Evolutionary conservation across 2,797 vertebrate genomes (phyloP).

Genomic region (Crax fasciolata): DNA sequence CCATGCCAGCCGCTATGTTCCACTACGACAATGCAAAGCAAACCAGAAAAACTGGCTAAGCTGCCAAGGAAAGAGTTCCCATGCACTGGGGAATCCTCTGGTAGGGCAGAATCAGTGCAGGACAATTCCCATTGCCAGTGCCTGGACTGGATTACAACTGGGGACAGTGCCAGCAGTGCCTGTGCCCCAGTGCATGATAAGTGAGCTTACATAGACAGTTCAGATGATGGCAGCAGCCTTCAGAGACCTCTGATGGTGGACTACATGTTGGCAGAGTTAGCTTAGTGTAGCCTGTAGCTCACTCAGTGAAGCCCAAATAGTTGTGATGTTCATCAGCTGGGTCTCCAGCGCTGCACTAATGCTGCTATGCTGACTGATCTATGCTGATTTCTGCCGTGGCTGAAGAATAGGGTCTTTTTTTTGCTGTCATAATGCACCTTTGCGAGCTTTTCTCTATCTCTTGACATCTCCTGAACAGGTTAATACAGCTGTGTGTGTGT

Average conservation of each 20-base stretch:
- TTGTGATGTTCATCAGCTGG: not conserved
- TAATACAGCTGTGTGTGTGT: not conserved
- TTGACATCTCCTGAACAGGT: not conserved
- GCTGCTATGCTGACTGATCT: not conserved
- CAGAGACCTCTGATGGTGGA: not conserved
- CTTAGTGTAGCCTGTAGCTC: not conserved
- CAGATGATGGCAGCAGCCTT: not conserved
- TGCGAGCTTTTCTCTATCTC: not conserved
- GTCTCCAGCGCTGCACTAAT: not conserved
- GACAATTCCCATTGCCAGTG: not conserved
- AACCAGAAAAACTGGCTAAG: constrained; percentile 56
- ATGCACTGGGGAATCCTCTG: not conserved
- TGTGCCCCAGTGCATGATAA: not conserved
- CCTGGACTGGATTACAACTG: not conserved
- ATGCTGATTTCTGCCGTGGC: not conserved
- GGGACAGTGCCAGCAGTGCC: not conserved
- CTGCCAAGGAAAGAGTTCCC: not conserved
- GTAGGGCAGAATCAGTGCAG: not conserved
- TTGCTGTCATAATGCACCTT: not conserved
- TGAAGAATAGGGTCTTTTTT: not conserved
- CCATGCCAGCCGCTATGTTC: not conserved
- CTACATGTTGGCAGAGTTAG: not conserved
- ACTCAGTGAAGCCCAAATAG: not conserved
- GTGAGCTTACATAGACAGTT: not conserved
- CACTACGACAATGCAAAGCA: not conserved